These are phyloP conservation scores for Eupithecia vulgata DNA, from an alignment of 2,888 invertebrate species.

Conservation along the genomic window DNA sequence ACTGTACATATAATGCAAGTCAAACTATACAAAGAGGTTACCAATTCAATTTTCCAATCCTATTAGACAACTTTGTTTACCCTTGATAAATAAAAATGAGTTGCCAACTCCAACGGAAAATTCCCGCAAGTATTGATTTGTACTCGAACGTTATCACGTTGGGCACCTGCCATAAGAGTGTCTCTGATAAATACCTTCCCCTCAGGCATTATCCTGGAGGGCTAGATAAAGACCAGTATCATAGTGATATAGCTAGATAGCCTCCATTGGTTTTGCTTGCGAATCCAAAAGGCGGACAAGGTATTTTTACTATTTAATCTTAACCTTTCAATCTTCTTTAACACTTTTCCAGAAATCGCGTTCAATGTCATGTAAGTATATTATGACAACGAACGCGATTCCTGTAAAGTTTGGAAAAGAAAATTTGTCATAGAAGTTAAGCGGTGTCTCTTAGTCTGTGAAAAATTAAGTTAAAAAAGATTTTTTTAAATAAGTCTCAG, in stretches of 20 bases:
- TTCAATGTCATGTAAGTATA: too few species aligned
- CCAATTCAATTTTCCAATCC: neutral
- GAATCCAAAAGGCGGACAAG: neutral
- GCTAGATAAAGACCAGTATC: conserved; percentile 7
- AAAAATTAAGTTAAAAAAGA: too few species aligned
- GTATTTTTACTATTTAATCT: neutral
- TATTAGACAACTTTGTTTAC: neutral
- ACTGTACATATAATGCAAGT: neutral
- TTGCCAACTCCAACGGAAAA: conserved; percentile 50
- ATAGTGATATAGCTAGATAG: neutral
- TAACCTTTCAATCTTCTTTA: too few species aligned
- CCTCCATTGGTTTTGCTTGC: neutral
- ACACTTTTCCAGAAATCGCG: too few species aligned
- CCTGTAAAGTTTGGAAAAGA: too few species aligned
- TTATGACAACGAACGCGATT: too few species aligned
- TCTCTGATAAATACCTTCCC: conserved; percentile 68
- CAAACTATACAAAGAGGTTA: neutral
- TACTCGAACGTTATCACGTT: conserved; percentile 73
- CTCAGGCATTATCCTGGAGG: conserved; percentile 60
- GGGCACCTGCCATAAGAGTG: conserved; percentile 65
- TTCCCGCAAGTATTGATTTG: conserved; percentile 72
- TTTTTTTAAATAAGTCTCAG: neutral
- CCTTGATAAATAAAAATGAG: conserved; percentile 2
- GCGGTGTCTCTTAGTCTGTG: too few species aligned
- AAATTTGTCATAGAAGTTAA: too few species aligned